Evolutionary conservation across 2,888 invertebrate species (phyloP), one percentile per base, ranked within the genome.

Genomic region (Rhagophthalmus giganteus): DNA sequence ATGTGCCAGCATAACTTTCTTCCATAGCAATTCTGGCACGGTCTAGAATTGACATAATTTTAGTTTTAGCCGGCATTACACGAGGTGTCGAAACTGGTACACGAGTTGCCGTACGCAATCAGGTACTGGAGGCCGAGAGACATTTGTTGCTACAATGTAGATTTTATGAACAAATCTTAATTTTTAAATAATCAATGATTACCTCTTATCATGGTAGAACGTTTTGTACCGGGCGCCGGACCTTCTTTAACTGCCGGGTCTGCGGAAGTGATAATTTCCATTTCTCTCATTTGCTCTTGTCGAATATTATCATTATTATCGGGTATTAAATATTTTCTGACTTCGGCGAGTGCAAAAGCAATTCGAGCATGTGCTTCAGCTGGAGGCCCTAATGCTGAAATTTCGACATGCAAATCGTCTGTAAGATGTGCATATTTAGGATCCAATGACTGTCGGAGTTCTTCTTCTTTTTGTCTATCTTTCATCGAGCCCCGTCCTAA

Each of bases 401-500:
- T 87, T 74, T 93, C 90, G 0, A 94, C 90, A 68, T 95, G 94
- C 15, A 94, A 76, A 67, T 94, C 93, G 59, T 93, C 93, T 37
- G 85, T 82, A 14, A 95, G 78, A 73, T 95, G 94, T 0, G 89
- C 82, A 72, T 92, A 94, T 70, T 93, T 94, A 0, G 90, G 90
- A 71, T 94, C 94, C 55, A 88, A 78, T 0, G 90, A 88, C 66
- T 83, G 83, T 13, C 93, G 81, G 20, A 90, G 76, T 56, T 73
- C 88, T 65, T 90, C 88, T 70, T 90, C 92, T 78, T 91, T 85
- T 70, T 81, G 80, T 37, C 81, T 89, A 76, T 95, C 94, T 69
- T 90, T 86, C 90, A 95, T 94, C 0, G 94, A 94, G 39, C 94
- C 94, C 57, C 88, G 81, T 8, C 95, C 95, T 4, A 95, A 80